These are phyloP conservation scores for Prionailurus viverrinus DNA, from an alignment of 2,113 vertebrate species.

Conservation along the genomic window DNA sequence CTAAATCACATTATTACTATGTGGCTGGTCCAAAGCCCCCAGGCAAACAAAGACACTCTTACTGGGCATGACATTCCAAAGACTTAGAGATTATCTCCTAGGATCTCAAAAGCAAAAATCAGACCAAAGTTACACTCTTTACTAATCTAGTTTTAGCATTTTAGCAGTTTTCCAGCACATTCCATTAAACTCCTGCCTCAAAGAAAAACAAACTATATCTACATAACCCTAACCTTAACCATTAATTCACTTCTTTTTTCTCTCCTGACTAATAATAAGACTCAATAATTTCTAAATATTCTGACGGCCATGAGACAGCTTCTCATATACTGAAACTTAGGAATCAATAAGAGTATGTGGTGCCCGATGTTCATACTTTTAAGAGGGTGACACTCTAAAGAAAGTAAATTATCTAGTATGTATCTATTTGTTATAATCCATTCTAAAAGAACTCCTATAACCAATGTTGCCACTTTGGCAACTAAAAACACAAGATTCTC, in stretches of 20 bases:
- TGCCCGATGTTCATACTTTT: not conserved
- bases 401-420: not conserved
- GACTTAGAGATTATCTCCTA: not conserved
- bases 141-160: not conserved
- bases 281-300: slow-evolving; percentile 1
- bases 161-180: not conserved
- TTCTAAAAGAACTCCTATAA: not conserved
- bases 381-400: not conserved
- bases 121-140: not conserved
- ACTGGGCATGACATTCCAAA: not conserved
- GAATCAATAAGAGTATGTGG: not conserved
- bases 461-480: not conserved
- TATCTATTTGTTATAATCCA: not conserved
- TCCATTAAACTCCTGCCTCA: not conserved
- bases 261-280: not conserved
- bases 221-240: not conserved
- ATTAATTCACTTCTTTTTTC: not conserved
- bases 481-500: not conserved
- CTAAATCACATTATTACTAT: not conserved
- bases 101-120: not conserved
- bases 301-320: not conserved
- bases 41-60: not conserved
- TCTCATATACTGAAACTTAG: not conserved
- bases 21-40: not conserved
- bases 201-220: not conserved